phyloP scores from a whole-genome alignment of 2,888 invertebrate species.

The Bellardia bayeri region DNA sequence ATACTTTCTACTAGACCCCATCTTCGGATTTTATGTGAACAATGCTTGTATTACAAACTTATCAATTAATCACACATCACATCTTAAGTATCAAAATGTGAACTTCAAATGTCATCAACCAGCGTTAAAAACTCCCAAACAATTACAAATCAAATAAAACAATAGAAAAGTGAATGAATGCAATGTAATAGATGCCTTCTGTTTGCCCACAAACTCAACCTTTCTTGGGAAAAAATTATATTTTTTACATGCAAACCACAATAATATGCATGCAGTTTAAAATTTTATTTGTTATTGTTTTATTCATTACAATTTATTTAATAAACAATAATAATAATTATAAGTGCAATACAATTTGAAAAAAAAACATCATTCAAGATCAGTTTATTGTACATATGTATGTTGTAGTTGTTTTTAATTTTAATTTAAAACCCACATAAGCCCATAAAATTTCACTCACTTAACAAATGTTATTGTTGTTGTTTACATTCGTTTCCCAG shows the following conservation, averaged over 20 bases:
- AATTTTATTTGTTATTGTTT: slow-evolving; percentile 27
- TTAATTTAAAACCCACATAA: slow-evolving; percentile 58
- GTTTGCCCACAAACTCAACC: slow-evolving; percentile 35
- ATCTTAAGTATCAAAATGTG: neutral
- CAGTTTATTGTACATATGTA: neutral
- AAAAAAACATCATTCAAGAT: slow-evolving; percentile 55
- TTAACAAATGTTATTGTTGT: neutral
- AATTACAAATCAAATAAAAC: neutral
- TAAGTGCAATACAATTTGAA: slow-evolving; percentile 19
- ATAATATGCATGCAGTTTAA: neutral
- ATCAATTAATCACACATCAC: neutral
- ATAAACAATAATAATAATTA: slow-evolving; percentile 49
- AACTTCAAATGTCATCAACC: slow-evolving; percentile 39
- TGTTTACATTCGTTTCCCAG: neutral
- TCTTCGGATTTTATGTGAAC: no score
- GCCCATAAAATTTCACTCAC: slow-evolving; percentile 48
- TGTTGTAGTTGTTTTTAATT: neutral
- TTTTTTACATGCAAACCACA: slow-evolving; percentile 36
- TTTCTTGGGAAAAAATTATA: slow-evolving; percentile 31
- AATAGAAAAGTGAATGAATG: neutral
- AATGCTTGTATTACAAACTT: no score
- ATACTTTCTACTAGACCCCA: no score
- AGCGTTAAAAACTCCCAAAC: neutral
- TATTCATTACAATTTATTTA: slow-evolving; percentile 50
- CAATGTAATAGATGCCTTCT: slow-evolving; percentile 39